A percentile compares a stretch with the other conserved stretches of the same genome.
Conservation (phyloP, 1,140 invertebrate species). For the Choristoneura fumiferana region DNA sequence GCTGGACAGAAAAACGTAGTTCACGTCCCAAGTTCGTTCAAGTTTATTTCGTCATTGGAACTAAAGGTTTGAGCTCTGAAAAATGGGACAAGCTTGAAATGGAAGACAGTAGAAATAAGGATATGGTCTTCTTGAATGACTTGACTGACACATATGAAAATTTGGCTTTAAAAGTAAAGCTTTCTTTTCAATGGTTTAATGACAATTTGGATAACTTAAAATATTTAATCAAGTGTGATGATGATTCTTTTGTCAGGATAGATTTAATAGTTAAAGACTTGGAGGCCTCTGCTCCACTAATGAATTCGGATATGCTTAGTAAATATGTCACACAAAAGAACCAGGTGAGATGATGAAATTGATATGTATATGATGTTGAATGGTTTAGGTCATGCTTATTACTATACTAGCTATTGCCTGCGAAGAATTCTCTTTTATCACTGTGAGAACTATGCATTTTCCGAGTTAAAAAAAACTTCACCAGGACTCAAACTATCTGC, state of each 20-base stretch:
- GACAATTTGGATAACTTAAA: conserved; percentile 51
- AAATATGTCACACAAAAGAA: conserved; percentile 57
- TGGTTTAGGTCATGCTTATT: no score
- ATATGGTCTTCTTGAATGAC: conserved; percentile 51
- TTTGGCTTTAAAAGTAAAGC: conserved; percentile 51
- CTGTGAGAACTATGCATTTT: no score
- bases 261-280: conserved; percentile 63
- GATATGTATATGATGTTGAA: no score
- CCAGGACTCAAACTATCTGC: no score
- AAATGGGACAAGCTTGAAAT: conserved; percentile 38
- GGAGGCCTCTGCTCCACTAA: conserved; percentile 58
- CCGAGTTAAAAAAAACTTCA: no score
- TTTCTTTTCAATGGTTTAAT: conserved; percentile 49
- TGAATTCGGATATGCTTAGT: conserved; percentile 49
- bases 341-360: neutral
- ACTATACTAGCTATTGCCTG: no score
- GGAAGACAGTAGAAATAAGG: conserved; percentile 51
- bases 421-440: no score
- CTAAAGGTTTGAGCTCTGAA: conserved; percentile 35
- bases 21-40: conserved; percentile 44
- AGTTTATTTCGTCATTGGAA: conserved; percentile 56
- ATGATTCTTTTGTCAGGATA: conserved; percentile 71
- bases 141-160: conserved; percentile 62
- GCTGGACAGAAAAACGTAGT: conserved; percentile 29
- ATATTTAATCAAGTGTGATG: conserved; percentile 71